Conservation (phyloP, 2,888 invertebrate genomes). For the Hydrotaea diabolus region DNA sequence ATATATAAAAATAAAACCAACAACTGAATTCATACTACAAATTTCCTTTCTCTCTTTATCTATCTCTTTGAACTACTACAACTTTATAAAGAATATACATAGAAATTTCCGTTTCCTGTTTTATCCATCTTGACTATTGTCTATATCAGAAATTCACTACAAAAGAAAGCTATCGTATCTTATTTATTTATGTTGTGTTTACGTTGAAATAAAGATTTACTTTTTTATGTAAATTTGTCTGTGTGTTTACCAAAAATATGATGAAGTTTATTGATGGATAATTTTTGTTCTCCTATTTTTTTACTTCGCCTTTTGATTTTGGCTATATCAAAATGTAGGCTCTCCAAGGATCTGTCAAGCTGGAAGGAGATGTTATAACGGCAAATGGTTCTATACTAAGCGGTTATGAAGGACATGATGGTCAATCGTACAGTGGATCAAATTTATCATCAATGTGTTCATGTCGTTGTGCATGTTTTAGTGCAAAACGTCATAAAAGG, state of each 20-base stretch:
- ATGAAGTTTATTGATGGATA: background rate
- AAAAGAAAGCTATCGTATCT: constrained; percentile 38
- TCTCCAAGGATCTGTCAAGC: constrained; percentile 94
- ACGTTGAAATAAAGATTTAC: background rate
- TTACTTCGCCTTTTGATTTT: constrained; percentile 17
- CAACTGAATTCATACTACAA: constrained; percentile 30
- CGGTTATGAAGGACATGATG: constrained; percentile 82
- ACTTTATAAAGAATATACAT: too few species aligned
- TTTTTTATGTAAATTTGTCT: background rate
- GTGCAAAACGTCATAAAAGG: constrained; percentile 81
- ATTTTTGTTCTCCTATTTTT: background rate
- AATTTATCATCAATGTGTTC: constrained; percentile 81
- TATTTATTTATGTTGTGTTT: constrained; percentile 8
- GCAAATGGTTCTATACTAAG: constrained; percentile 94
- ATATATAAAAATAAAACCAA: constrained; percentile 36
- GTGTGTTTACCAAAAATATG: background rate
- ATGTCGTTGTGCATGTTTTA: constrained; percentile 81
- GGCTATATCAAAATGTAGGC: constrained; percentile 84
- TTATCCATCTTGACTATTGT: constrained; percentile 53
- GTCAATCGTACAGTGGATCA: constrained; percentile 78
- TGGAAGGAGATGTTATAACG: constrained; percentile 98
- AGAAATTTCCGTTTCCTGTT: constrained; percentile 65
- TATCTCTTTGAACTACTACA: constrained; percentile 3
- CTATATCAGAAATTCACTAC: constrained; percentile 49
- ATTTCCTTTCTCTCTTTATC: constrained; percentile 16